Conservation (phyloP, 2,888 invertebrate species). For the Xylota sylvarum region DNA sequence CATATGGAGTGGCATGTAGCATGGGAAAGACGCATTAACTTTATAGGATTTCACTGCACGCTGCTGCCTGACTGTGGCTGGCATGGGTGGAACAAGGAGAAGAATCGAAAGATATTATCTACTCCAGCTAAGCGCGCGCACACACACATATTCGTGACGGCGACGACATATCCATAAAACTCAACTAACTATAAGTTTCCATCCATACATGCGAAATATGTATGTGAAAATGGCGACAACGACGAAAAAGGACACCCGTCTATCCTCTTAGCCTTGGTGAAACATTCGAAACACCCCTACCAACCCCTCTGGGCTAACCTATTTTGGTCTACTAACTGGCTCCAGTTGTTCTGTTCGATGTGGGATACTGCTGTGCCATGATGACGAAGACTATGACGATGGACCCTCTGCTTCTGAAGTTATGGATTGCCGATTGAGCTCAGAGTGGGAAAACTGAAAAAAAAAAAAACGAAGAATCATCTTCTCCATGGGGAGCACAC, state of each 20-base stretch:
- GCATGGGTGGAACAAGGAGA: slow-evolving; percentile 21
- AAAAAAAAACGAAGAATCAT: slow-evolving; percentile 11
- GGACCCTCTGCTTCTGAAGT: slow-evolving; percentile 61
- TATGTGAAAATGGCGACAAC: slow-evolving; percentile 61
- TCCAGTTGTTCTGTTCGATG: slow-evolving; percentile 73
- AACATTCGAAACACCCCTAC: slow-evolving; percentile 19
- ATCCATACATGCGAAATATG: slow-evolving; percentile 52
- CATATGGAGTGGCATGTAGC: slow-evolving; percentile 63
- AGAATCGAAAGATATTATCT: slow-evolving; percentile 69
- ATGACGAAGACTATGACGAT: slow-evolving; percentile 64
- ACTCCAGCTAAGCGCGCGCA: slow-evolving; percentile 13
- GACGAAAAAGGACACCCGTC: slow-evolving; percentile 71
- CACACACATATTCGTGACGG: slow-evolving; percentile 37
- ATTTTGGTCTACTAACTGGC: slow-evolving; percentile 73
- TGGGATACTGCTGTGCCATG: slow-evolving; percentile 36
- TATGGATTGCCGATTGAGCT: slow-evolving; percentile 66
- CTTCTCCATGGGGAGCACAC: slow-evolving; percentile 43
- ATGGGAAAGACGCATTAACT: slow-evolving; percentile 74
- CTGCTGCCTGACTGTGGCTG: slow-evolving; percentile 1
- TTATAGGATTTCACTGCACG: slow-evolving; percentile 58
- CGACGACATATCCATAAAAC: slow-evolving; percentile 74
- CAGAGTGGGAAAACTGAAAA: slow-evolving; percentile 36
- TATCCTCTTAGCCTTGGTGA: slow-evolving; percentile 63
- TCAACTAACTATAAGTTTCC: slow-evolving; percentile 64
- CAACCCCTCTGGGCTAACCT: slow-evolving; percentile 20